A percentile compares a stretch with the other conserved stretches of the same genome.
Evolutionary conservation across 1,140 invertebrate genomes (phyloP).

Genomic region (Sinonovacula constricta): DNA sequence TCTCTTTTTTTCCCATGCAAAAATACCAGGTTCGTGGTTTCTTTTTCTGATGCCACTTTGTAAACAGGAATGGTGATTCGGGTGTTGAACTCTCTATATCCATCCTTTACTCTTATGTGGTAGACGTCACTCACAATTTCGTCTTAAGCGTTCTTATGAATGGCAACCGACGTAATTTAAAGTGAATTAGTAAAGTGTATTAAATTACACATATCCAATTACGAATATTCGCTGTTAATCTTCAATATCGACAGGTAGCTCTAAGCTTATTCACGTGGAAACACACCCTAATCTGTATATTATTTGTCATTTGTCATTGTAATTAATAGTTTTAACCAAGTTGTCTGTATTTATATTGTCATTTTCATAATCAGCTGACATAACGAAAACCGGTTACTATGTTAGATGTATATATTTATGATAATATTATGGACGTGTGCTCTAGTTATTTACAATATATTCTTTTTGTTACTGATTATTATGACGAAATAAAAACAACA

Average conservation of each 20-base stretch:
- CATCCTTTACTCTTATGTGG: slow-evolving; percentile 38
- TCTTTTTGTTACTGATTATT: no score
- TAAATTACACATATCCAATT: neutral
- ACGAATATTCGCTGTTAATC: no score
- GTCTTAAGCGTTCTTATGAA: slow-evolving; percentile 17
- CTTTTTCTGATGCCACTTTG: slow-evolving; percentile 35
- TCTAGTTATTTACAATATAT: no score
- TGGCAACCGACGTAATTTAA: neutral
- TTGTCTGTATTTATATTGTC: neutral
- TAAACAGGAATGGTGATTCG: slow-evolving; percentile 18
- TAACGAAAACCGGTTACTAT: neutral
- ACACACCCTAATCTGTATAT: neutral
- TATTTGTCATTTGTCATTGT: neutral
- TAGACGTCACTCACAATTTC: slow-evolving; percentile 28
- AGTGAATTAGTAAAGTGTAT: neutral
- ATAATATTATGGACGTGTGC: no score
- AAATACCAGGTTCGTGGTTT: slow-evolving; percentile 13
- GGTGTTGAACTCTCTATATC: slow-evolving; percentile 16
- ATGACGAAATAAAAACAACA: neutral
- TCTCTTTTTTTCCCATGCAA: neutral
- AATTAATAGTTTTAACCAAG: no score
- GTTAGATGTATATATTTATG: no score
- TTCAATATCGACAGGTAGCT: no score
- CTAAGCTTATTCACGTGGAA: neutral
- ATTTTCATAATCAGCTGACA: neutral